phyloP scores from a whole-genome alignment of 2,113 vertebrate species.

The Chrysemys picta region DNA sequence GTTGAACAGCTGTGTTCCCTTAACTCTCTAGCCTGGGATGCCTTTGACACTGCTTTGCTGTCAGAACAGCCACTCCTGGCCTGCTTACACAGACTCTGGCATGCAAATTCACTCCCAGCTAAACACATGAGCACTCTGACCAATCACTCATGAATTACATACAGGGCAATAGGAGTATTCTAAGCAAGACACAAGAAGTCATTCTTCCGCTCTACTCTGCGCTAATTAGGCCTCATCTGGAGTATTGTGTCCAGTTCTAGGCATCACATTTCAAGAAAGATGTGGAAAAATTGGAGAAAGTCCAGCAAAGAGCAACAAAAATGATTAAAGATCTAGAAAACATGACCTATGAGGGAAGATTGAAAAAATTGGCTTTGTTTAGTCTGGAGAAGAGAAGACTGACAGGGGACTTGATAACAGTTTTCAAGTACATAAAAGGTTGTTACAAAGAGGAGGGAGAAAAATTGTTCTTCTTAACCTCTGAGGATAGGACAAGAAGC shows the following conservation, averaged over 20 bases:
- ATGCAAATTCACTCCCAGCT: neutral
- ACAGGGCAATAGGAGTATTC: neutral
- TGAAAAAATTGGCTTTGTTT: neutral
- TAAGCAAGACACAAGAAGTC: too few species aligned
- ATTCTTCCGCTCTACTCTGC: too few species aligned
- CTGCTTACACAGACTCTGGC: neutral
- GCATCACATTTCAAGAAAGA: too few species aligned
- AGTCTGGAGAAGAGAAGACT: neutral
- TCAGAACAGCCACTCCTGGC: neutral
- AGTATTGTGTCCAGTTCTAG: too few species aligned
- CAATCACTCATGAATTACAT: neutral
- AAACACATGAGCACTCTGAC: neutral
- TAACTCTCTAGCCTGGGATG: neutral
- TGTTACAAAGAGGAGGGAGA: too few species aligned
- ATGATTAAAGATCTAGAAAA: neutral
- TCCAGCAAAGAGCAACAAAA: neutral
- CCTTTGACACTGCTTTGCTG: neutral
- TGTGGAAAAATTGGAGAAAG: neutral
- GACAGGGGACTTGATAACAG: neutral
- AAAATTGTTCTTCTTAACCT: too few species aligned
- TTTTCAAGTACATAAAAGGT: too few species aligned
- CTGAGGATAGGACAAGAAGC: too few species aligned
- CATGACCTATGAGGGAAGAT: neutral
- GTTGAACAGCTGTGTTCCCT: neutral
- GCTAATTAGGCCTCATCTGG: too few species aligned